Conservation (phyloP, 2,888 invertebrate species). For the Sphaerophoria taeniata region DNA sequence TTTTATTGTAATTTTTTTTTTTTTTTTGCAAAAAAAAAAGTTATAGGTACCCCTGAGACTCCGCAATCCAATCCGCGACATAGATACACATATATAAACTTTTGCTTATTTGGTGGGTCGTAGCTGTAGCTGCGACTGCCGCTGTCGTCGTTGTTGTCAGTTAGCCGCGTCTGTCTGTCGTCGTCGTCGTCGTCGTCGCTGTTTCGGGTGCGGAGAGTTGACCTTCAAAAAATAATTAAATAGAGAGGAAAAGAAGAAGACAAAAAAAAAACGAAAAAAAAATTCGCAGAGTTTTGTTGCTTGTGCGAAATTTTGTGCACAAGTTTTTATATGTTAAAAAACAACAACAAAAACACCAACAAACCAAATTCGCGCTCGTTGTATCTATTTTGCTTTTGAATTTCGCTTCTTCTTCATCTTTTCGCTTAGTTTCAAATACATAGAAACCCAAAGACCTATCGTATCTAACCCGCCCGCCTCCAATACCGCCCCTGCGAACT, state of each 20-base stretch:
- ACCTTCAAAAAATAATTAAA: slow-evolving; percentile 82
- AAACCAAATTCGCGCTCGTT: slow-evolving; percentile 56
- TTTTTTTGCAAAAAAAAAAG: slow-evolving; percentile 43
- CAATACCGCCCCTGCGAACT: slow-evolving; percentile 18
- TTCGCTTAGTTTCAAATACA: slow-evolving; percentile 73
- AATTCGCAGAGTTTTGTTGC: slow-evolving; percentile 63
- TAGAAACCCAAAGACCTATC: slow-evolving; percentile 72
- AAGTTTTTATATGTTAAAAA: slow-evolving; percentile 66
- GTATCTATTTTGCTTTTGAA: slow-evolving; percentile 72
- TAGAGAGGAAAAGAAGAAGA: slow-evolving; percentile 73
- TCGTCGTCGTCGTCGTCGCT: slow-evolving; percentile 24
- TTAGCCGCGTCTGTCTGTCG: not conserved
- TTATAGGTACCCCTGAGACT: slow-evolving; percentile 30
- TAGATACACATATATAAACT: slow-evolving; percentile 27
- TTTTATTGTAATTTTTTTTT: slow-evolving; percentile 64
- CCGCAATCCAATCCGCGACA: slow-evolving; percentile 41
- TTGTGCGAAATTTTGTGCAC: slow-evolving; percentile 71
- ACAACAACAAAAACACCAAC: slow-evolving; percentile 19
- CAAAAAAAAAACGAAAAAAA: slow-evolving; percentile 64
- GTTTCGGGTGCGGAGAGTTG: slow-evolving; percentile 80
- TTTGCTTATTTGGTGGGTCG: slow-evolving; percentile 63
- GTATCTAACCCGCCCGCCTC: slow-evolving; percentile 52
- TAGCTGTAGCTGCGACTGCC: not conserved
- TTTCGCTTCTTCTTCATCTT: slow-evolving; percentile 72
- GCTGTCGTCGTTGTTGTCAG: not conserved